Evolutionary conservation across 2,797 vertebrate genomes (phyloP), one percentile per base, ranked within the genome.

Genomic region (Melanotaenia parkinsoni): DNA sequence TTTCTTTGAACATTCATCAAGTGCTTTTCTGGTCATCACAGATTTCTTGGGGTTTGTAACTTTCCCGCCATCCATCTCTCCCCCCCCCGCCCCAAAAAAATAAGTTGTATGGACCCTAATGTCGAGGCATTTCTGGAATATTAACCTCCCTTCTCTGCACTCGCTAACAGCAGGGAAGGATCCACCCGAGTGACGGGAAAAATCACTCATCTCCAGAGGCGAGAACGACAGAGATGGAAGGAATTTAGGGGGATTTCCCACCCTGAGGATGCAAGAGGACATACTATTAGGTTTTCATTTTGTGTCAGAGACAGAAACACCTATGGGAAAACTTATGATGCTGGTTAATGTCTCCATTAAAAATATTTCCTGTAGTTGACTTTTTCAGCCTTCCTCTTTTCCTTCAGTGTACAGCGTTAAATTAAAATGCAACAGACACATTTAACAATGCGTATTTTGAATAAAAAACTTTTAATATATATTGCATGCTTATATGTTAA

Each of bases 241-340:
- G 89, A 91, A 89, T 91, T 90, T 59, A 54, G 77, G 91, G 88
- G 90, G 84, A 80, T 91, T 94, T 94, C 90, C 92, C 86, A 82
- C 66, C 73, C 70, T 58, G 79, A 82, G 81, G 82, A 80, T 86
- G 82, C 74, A 85, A 89, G 79, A 91, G 89, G 84, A 90, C 82
- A 82, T 75, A 71, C 77, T 86, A 80, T 83, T 82, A 87, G 87
- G 80, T 77, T 67, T 84, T 78, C 43, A 63, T 67, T 79, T 77
- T 54, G 43, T 73, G 69, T 86, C 84, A 76, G 80, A 70, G 63
- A 67, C 47, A 84, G 76, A 83, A 85, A 84, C 74, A 80, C 79
- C 77, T 81, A 61, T 0, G 53, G 73, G 74, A 67, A 78, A 83
- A 90, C 56, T 85, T 75, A 90, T 84, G 86, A 80, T 67, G 3